Conservation (phyloP, 2,888 invertebrate genomes). For the Drosophila fulvimacula region DNA sequence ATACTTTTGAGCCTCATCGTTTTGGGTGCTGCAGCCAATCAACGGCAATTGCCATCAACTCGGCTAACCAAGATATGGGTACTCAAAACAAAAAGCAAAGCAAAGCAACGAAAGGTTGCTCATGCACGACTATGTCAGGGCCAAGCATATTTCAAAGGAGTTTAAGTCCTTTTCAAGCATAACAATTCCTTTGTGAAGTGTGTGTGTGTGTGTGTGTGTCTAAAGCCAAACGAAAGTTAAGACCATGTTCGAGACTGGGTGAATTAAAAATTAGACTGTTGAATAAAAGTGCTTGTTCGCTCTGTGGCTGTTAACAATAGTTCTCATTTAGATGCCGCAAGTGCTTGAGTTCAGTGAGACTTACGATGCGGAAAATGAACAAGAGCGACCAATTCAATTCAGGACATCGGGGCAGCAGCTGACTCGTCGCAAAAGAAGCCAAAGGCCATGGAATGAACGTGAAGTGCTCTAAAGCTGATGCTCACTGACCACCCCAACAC, state of each 20-base stretch:
- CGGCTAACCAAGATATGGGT: slow-evolving; percentile 22
- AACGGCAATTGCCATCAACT: slow-evolving; percentile 19
- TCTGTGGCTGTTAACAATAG: slow-evolving; percentile 62
- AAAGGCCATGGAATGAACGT: slow-evolving; percentile 20
- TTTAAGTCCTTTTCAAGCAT: slow-evolving; percentile 29
- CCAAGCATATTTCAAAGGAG: slow-evolving; percentile 21
- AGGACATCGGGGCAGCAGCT: slow-evolving; percentile 37
- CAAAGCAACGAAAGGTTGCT: slow-evolving; percentile 11
- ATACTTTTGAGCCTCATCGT: slow-evolving; percentile 2
- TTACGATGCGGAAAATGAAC: slow-evolving; percentile 74
- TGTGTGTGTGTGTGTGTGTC: slow-evolving; percentile 25
- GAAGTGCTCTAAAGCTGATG: slow-evolving; percentile 20
- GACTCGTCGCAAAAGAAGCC: slow-evolving; percentile 23
- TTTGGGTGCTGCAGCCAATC: slow-evolving; percentile 36
- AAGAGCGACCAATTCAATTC: slow-evolving; percentile 51
- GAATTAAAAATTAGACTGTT: slow-evolving; percentile 61
- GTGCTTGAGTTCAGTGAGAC: slow-evolving; percentile 62
- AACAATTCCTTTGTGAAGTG: slow-evolving; percentile 14
- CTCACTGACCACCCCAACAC: slow-evolving; percentile 41
- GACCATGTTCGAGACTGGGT: slow-evolving; percentile 17
- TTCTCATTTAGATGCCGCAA: slow-evolving; percentile 73
- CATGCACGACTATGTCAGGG: slow-evolving; percentile 4
- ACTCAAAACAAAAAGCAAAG: slow-evolving; percentile 13
- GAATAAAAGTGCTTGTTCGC: slow-evolving; percentile 56
- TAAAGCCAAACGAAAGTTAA: slow-evolving; percentile 50